Evolutionary conservation across 2,888 invertebrate genomes (phyloP), one percentile per base, ranked within the genome.

Genomic region (Hyalella azteca): DNA sequence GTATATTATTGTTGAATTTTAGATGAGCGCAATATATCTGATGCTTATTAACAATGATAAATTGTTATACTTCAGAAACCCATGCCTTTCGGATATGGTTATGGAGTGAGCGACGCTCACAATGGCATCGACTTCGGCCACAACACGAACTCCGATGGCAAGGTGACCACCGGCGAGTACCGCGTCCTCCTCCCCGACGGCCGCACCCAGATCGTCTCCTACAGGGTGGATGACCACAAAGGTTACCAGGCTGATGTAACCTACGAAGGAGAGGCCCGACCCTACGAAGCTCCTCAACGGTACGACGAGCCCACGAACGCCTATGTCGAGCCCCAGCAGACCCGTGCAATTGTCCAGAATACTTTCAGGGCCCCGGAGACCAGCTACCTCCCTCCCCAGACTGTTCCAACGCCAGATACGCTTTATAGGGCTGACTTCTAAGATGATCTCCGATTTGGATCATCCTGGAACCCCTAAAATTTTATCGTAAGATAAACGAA

Each of bases 111-210:
- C 26, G 78, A 78, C 59, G 78, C 22, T 7, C 54, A 50, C 78
- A 78, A 49, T 32, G 78, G 78, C 54, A 78, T 54, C 29, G 78
- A 78, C 39, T 78, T 50, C 54, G 54, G 78, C 49, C 78, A 78
- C 78, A 78, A 15, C 54, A 54, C 76, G 3, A 76, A 76, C 22
- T 76, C 76, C 7, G 76, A 76, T 36, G 76, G 76, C 76, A 39
- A 22, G 13, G 45, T 45, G 7, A 76, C 76, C 5, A 48, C 48
- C 7, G 76, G 76, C 48, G 76, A 76, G n/a, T 76, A 76, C 22
- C 48, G 76, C 32, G 76, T 76, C n/a, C 76, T 76, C 3, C 76
- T 76, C 29, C 76, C 76, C 22, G 76, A 76, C 26, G 76, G 76
- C 7, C 48, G 76, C 32, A 76, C 76, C 1, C 76, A 76, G 54